A percentile compares a stretch with the other conserved stretches of the same genome.
Conservation (phyloP, 1,140 invertebrate species). For the Megalopta genalis region DNA sequence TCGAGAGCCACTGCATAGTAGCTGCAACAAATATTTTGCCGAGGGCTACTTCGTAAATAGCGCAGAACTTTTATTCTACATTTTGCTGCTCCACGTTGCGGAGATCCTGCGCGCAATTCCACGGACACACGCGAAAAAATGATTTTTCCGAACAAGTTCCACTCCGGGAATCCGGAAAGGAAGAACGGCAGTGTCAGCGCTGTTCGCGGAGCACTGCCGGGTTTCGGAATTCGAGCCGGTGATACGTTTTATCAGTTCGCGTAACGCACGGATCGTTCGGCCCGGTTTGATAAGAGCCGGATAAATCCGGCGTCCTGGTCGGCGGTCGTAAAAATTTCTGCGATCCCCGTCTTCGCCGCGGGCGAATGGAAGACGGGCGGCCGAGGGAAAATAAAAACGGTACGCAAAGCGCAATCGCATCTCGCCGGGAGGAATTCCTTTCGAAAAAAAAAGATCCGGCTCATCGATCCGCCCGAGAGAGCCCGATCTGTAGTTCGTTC, state of each 20-base stretch:
- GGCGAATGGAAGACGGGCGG: neutral
- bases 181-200: too few relatives aligned
- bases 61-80: too few relatives aligned
- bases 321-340: neutral
- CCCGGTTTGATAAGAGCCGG: slow-evolving; percentile 8
- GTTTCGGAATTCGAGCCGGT: slow-evolving; percentile 37
- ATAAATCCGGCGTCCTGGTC: slow-evolving; percentile 1
- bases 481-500: neutral
- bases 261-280: neutral
- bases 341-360: neutral
- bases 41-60: too few relatives aligned
- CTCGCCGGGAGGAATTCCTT: neutral
- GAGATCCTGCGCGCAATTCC: too few relatives aligned
- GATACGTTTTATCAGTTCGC: slow-evolving; percentile 38
- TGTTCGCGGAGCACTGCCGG: slow-evolving; percentile 34
- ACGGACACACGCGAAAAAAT: too few relatives aligned
- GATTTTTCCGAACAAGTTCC: too few relatives aligned
- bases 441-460: neutral
- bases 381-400: neutral
- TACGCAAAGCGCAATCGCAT: neutral
- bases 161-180: too few relatives aligned
- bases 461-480: neutral
- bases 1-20: too few relatives aligned
- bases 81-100: too few relatives aligned
- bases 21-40: too few relatives aligned